A percentile compares a stretch with the other conserved stretches of the same genome.
Conservation (phyloP, 2,113 vertebrate genomes). For the Megaceryle maxima region DNA sequence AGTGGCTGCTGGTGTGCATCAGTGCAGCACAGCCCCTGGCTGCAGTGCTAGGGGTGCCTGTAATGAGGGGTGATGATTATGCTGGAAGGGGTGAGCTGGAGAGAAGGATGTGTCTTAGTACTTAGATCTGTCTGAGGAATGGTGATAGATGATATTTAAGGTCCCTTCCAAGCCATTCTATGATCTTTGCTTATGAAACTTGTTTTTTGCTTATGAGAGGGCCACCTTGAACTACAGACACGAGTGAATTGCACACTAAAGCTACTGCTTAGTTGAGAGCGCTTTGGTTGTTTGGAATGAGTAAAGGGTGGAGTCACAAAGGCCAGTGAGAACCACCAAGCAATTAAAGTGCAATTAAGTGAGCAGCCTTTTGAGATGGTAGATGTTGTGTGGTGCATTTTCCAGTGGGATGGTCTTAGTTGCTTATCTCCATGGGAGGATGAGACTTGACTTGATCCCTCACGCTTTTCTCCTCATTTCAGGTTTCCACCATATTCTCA, state of each 20-base stretch:
- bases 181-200: background rate
- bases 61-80: accelerated
- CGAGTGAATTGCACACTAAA: background rate
- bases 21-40: background rate
- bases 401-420: background rate
- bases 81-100: background rate
- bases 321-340: background rate
- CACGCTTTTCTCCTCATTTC: background rate
- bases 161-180: background rate
- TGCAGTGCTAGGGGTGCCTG: accelerated
- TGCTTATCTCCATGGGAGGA: background rate
- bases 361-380: background rate
- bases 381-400: background rate
- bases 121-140: background rate
- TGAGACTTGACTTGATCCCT: background rate
- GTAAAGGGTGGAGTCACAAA: background rate
- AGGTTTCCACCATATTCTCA: constrained; percentile 53
- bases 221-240: background rate
- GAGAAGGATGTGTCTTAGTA: background rate
- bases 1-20: background rate
- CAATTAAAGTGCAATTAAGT: background rate
- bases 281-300: background rate
- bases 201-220: background rate
- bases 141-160: background rate
- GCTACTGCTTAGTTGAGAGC: background rate